phyloP scores from a whole-genome alignment of 2,113 vertebrate species.

The Hoplias malabaricus region DNA sequence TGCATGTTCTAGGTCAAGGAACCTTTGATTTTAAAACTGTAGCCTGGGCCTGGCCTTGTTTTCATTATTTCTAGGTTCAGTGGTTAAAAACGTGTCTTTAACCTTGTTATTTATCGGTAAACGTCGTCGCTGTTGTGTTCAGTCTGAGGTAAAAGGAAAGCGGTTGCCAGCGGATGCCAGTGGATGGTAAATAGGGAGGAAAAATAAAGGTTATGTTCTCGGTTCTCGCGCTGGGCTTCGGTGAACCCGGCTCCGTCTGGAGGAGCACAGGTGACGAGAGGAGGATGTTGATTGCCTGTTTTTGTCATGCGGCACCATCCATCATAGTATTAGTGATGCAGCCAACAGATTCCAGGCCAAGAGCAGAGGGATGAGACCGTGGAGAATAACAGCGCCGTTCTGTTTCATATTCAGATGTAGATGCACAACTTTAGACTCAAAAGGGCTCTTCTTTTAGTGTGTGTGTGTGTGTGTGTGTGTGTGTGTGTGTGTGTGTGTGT shows the following conservation, averaged over 20 bases:
- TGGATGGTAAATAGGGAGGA: conserved; percentile 27
- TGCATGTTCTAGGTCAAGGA: too few relatives aligned
- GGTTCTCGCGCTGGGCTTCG: conserved; percentile 42
- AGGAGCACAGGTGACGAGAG: conserved; percentile 43
- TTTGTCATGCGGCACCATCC: conserved; percentile 54
- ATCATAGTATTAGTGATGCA: conserved; percentile 52
- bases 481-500: neutral
- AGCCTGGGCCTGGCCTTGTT: neutral
- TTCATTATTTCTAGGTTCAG: conserved; percentile 4
- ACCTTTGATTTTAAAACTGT: neutral
- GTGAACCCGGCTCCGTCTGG: conserved; percentile 41
- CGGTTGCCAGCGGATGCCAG: neutral
- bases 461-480: neutral
- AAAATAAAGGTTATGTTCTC: conserved; percentile 35
- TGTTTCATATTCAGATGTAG: conserved; percentile 41
- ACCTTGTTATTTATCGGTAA: conserved; percentile 14
- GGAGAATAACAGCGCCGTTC: conserved; percentile 23
- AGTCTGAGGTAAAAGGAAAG: neutral
- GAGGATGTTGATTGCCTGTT: conserved; percentile 49
- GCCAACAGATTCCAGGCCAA: conserved; percentile 47
- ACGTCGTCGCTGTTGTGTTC: neutral
- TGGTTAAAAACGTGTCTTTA: conserved; percentile 30
- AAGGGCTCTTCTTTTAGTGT: conserved; percentile 54
- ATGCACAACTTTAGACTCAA: conserved; percentile 46
- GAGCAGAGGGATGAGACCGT: conserved; percentile 44